phyloP scores from a whole-genome alignment of 2,888 invertebrate species.

The Pycnomerus fuliginosus region DNA sequence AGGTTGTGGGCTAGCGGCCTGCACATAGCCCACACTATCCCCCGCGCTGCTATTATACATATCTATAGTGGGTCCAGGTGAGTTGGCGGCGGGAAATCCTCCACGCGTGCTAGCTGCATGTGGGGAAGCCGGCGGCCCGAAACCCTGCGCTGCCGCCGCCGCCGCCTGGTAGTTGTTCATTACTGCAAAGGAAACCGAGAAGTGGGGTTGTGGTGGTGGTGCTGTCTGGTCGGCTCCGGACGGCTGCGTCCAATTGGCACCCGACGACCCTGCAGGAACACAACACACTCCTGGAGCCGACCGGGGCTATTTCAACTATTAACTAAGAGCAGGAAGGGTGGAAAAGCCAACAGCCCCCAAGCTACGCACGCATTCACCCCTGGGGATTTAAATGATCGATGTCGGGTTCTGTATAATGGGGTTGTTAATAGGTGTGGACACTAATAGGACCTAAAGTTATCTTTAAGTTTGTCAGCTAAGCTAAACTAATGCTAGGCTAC shows the following conservation, averaged over 20 bases:
- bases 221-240: conserved; percentile 47
- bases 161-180: conserved; percentile 94
- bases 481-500: conserved; percentile 13
- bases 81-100: conserved; percentile 88
- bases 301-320: conserved; percentile 30
- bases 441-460: too few relatives aligned
- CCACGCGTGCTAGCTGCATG: conserved; percentile 66
- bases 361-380: background rate
- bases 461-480: too few relatives aligned
- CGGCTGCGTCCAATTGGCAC: conserved; percentile 41
- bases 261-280: conserved; percentile 43
- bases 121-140: conserved; percentile 81
- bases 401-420: conserved; percentile 1
- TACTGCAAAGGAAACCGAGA: conserved; percentile 65
- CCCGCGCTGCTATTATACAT: conserved; percentile 85
- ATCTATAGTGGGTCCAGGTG: conserved; percentile 88
- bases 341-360: background rate
- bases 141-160: conserved; percentile 75
- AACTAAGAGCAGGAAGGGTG: conserved; percentile 2
- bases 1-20: conserved; percentile 96
- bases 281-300: conserved; percentile 46
- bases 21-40: conserved; percentile 90
- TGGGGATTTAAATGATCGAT: background rate
- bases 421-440: too few relatives aligned
- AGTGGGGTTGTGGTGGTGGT: conserved; percentile 42